Base-by-base conservation (phyloP, 2,888 invertebrate species). In the Crioceris asparagi region DNA sequence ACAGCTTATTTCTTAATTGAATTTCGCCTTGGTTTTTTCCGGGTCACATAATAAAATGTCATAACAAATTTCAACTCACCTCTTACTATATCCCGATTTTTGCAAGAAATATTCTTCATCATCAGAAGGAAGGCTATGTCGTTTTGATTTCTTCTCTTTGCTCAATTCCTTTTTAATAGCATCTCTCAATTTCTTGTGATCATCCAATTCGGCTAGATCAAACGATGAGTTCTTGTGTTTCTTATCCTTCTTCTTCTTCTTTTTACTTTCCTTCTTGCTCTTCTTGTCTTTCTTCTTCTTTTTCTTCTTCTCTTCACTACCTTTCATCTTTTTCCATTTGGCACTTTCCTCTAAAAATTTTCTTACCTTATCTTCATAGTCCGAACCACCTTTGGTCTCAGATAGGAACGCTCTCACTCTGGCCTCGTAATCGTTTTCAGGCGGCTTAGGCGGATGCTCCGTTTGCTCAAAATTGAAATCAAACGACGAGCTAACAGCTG, bases 331-430 rank as follows among this genome's bases (percentile, higher is more conserved):
- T 57, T 82, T 82, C 70, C 83, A 86, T 55, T 83, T 79, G 18
- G 79, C 79, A 0, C 84, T 83, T 53, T 87, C 86, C 54, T 83
- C 84, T 39, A 88, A 67, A 61, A 87, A 82, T 61, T 81, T 85
- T n/a, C 85, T 76, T 39, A 88, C 86, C 69, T 71, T 84, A 42
- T 81, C 82, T 61, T 86, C 84, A 53, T 87, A 88, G 59, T 87
- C 86, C 0, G 84, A 83, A 55, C 87, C 87, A 14, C 67, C 69
- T 60, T 82, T 83, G 2, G 83, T 83, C 64, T 81, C 80, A 50
- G 83, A 80, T 46, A 85, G 62, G 62, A 85, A 84, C 10, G 61
- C 51, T 33, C 61, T 71, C 3, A 84, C 80, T 48, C 55, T 57
- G n/a, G 50, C 40, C 38, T 59, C 59, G 27, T 59, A 59, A 33